A percentile compares a stretch with the other conserved stretches of the same genome.
Conservation (phyloP, 2,888 invertebrate genomes). For the Fragum sueziense region DNA sequence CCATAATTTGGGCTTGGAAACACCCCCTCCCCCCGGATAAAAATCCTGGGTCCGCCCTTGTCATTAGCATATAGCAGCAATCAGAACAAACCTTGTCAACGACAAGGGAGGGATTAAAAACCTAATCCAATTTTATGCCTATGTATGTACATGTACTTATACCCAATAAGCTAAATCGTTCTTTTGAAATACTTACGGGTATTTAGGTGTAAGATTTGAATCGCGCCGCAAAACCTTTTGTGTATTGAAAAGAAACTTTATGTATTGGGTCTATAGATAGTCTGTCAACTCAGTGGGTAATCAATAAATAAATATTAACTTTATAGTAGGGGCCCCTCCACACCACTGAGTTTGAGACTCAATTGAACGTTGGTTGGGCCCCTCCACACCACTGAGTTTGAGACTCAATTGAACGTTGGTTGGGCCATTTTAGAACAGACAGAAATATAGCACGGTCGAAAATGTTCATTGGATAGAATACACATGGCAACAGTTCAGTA, state of each 20-base stretch:
- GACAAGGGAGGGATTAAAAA: background rate
- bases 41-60: too few species aligned
- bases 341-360: too few species aligned
- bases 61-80: too few species aligned
- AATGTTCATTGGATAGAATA: too few species aligned
- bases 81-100: too few species aligned
- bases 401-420: too few species aligned
- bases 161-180: background rate
- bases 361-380: too few species aligned
- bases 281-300: conserved; percentile 8
- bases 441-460: too few species aligned
- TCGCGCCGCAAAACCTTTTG: conserved; percentile 6
- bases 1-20: too few species aligned
- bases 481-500: too few species aligned
- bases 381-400: background rate
- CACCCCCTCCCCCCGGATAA: too few species aligned
- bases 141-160: conserved; percentile 10
- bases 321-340: background rate
- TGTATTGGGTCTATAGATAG: conserved; percentile 8
- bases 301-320: conserved; percentile 27
- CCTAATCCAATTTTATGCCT: background rate
- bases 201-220: background rate
- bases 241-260: conserved; percentile 1
- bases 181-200: conserved; percentile 9
- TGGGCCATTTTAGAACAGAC: background rate